Evolutionary conservation across 2,113 vertebrate species (phyloP).

Genomic region (Tylochromis polylepis): DNA sequence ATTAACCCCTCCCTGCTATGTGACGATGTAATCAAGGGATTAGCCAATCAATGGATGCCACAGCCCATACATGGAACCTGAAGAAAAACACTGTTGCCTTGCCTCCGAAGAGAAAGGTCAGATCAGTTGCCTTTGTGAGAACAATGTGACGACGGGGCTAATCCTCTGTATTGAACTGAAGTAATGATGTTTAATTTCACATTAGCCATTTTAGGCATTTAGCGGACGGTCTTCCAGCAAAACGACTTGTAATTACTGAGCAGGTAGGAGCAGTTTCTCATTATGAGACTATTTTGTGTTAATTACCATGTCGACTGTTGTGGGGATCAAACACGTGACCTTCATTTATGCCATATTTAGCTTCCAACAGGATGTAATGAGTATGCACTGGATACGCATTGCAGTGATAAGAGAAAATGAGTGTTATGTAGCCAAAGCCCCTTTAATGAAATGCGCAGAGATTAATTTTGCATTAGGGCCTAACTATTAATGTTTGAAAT

Average conservation of each 20-base stretch:
- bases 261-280: constrained; percentile 3
- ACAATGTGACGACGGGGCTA: constrained; percentile 11
- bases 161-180: constrained; percentile 12
- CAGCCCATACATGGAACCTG: neutral
- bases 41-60: constrained; percentile 43
- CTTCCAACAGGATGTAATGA: neutral
- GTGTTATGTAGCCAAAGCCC: neutral
- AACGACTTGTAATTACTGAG: constrained; percentile 24
- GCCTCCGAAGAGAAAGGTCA: neutral
- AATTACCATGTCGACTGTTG: constrained; percentile 11
- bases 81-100: constrained; percentile 3
- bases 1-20: constrained; percentile 58
- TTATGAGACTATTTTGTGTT: neutral
- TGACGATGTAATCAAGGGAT: constrained; percentile 63
- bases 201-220: constrained; percentile 2
- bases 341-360: constrained; percentile 3
- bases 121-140: constrained; percentile 26
- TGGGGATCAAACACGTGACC: constrained; percentile 1
- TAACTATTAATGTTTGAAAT: neutral
- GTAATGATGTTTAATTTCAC: constrained; percentile 23
- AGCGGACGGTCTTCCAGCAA: neutral
- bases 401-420: neutral
- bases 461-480: neutral
- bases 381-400: neutral
- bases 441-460: neutral